A percentile compares a stretch with the other conserved stretches of the same genome.
Evolutionary conservation across 2,888 invertebrate genomes (phyloP).

Genomic region (Dolichomitus sp.): DNA sequence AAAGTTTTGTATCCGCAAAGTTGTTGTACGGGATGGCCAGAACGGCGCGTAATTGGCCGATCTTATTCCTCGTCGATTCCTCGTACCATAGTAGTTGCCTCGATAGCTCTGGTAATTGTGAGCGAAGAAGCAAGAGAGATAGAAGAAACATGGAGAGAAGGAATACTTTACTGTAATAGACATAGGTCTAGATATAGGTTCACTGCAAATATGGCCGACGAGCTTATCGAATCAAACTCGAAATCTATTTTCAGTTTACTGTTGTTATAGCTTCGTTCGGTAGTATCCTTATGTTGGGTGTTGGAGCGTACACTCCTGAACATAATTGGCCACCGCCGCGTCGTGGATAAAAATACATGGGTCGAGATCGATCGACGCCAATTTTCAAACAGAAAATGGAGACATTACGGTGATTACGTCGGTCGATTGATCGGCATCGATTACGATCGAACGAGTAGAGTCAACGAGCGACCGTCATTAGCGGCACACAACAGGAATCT

Average conservation of each 20-base stretch:
- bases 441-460: slow-evolving; percentile 53
- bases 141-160: neutral
- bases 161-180: slow-evolving; percentile 13
- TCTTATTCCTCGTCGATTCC: slow-evolving; percentile 71
- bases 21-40: slow-evolving; percentile 51
- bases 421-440: slow-evolving; percentile 36
- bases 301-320: neutral
- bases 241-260: slow-evolving; percentile 66
- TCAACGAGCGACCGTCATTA: slow-evolving; percentile 29
- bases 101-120: slow-evolving; percentile 71
- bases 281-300: slow-evolving; percentile 4
- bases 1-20: slow-evolving; percentile 56
- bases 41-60: slow-evolving; percentile 71
- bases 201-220: slow-evolving; percentile 9
- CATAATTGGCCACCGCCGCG: neutral
- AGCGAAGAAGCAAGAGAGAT: slow-evolving; percentile 37
- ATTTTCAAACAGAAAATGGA: slow-evolving; percentile 70
- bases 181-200: neutral
- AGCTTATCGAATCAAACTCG: slow-evolving; percentile 65
- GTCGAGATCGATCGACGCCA: slow-evolving; percentile 56
- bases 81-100: slow-evolving; percentile 66
- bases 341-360: slow-evolving; percentile 17
- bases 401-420: slow-evolving; percentile 59
- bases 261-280: neutral
- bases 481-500: neutral